Percentiles rank a stretch among this genome's conserved stretches.
These are phyloP conservation scores for Nephila pilipes DNA, from an alignment of 1,140 invertebrate genomes.

Conservation along the genomic window DNA sequence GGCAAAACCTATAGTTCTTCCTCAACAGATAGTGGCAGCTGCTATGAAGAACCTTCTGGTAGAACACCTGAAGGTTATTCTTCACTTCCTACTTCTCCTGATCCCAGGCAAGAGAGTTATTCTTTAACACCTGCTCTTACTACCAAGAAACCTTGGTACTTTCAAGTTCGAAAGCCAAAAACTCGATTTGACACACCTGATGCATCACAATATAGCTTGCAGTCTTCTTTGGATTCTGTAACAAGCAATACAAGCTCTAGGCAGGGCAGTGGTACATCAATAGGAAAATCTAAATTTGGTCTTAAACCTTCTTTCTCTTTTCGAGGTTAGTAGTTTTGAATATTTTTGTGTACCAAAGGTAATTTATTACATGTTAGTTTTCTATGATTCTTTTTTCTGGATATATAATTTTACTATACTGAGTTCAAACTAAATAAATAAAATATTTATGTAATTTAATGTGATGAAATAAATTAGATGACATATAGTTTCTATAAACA, in stretches of 20 bases:
- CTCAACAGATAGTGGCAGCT: conserved; percentile 75
- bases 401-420: no score
- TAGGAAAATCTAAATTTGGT: conserved; percentile 70
- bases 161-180: conserved; percentile 81
- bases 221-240: conserved; percentile 81
- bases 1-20: conserved; percentile 64
- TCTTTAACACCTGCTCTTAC: conserved; percentile 57
- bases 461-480: no score
- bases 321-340: conserved; percentile 41
- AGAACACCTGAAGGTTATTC: conserved; percentile 67
- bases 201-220: conserved; percentile 80
- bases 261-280: conserved; percentile 69
- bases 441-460: no score
- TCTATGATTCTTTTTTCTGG: no score
- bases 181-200: conserved; percentile 81
- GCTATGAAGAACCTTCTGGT: conserved; percentile 74
- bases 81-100: conserved; percentile 73
- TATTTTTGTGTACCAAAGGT: no score
- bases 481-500: no score
- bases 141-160: conserved; percentile 89
- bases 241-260: conserved; percentile 79
- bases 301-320: conserved; percentile 73
- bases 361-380: no score
- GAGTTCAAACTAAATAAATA: no score
- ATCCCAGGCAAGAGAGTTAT: conserved; percentile 62